These are phyloP conservation scores for Danaus chrysippus DNA, from an alignment of 2,888 invertebrate genomes.

Conservation along the genomic window DNA sequence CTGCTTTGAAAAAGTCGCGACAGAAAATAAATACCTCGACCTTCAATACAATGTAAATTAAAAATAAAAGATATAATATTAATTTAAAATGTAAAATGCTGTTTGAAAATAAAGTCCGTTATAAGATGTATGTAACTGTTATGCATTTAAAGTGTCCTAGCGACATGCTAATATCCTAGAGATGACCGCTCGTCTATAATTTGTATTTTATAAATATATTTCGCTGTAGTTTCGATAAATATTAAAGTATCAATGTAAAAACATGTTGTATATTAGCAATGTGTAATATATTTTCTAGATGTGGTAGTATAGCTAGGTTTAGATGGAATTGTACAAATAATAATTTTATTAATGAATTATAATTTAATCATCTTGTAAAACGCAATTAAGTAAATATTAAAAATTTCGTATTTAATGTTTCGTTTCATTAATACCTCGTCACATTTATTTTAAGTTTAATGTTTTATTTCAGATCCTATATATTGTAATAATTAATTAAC, in stretches of 20 bases:
- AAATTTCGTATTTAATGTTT: constrained; percentile 59
- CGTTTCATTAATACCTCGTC: constrained; percentile 29
- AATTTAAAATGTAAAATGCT: background rate
- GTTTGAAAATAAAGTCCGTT: constrained; percentile 1
- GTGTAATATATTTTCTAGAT: constrained; percentile 73
- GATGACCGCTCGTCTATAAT: constrained; percentile 35
- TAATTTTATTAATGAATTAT: constrained; percentile 69
- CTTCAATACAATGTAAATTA: too few relatives aligned
- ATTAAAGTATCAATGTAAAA: constrained; percentile 62
- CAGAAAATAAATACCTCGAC: too few relatives aligned
- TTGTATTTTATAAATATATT: constrained; percentile 60
- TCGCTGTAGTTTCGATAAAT: constrained; percentile 49
- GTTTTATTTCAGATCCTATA: too few relatives aligned
- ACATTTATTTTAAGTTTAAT: background rate
- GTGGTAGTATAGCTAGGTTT: constrained; percentile 74
- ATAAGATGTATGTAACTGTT: background rate
- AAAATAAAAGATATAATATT: background rate
- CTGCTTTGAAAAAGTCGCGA: too few relatives aligned
- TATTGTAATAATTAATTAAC: too few relatives aligned
- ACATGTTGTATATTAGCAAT: constrained; percentile 73
- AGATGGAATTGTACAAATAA: constrained; percentile 77
- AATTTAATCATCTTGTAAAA: constrained; percentile 78
- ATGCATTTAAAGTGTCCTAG: background rate
- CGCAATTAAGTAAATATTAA: constrained; percentile 78
- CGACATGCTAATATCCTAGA: background rate